Base-by-base conservation (phyloP, 2,113 vertebrate species). In the Phycodurus eques region DNA sequence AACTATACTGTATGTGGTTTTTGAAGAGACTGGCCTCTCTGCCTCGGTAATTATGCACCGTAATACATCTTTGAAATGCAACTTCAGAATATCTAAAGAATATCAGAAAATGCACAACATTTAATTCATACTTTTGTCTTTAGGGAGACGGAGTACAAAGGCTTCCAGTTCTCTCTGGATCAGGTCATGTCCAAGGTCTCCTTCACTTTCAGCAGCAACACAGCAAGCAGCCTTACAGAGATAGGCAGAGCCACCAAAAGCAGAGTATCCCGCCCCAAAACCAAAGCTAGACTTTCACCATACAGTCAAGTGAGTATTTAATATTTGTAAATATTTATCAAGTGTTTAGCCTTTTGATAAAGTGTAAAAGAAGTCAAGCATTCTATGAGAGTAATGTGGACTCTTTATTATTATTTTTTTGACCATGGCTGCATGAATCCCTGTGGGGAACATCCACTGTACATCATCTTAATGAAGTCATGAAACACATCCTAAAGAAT, bases 71-170 rank as follows among this genome's bases (percentile, higher is more conserved):
- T 64, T 67, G 27, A 71, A 61, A 70, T 65, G 15, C 2, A 46
- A 47, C 74, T 46, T 15, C 33, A 63, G 42, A 53, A 42, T 19
- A 46, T 60, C 0, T 2, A 35, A 39, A 35, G 12, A 63, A 56
- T 9, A 63, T 60, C 47, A 11, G n/a, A 56, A 43, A 62, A 47
- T 66, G 15, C 68, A 61, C 61, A 49, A 27, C 14, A 8, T 75
- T 46, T 12, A 65, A 33, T 75, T 13, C 72, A 1, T 74, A 72
- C 59, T 66, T 74, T 14, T 88, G 65, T 89, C 39, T 85, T 68
- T 80, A 99, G 98, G 90, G 96, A 99, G 81, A 97, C 95, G 0
- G 96, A 99, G 86, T 98, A 98, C 75, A 98, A 98, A 92, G 96
- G 96, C 67, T 92, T 99, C 2, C 98, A 98, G 86, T 95, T 99